These are phyloP conservation scores for Sepiola atlantica DNA, from an alignment of 2,888 invertebrate species.

Conservation along the genomic window DNA sequence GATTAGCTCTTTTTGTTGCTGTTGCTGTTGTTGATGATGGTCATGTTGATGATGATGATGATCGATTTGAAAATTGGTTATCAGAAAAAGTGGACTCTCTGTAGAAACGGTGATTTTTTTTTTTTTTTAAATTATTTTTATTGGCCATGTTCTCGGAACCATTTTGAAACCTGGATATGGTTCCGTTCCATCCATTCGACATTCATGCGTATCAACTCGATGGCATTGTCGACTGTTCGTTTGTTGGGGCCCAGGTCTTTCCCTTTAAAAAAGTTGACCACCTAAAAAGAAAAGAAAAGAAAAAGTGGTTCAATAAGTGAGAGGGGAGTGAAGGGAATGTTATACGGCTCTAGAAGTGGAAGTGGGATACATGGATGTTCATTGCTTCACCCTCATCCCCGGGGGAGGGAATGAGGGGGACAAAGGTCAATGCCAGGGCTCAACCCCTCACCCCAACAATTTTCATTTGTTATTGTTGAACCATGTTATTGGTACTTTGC, in stretches of 20 bases:
- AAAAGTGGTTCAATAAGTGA: not conserved
- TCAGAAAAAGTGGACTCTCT: not conserved
- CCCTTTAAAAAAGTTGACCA: slow-evolving; percentile 65
- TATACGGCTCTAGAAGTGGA: too few relatives aligned
- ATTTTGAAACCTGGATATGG: slow-evolving; percentile 64
- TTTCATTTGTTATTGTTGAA: too few relatives aligned
- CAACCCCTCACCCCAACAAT: too few relatives aligned
- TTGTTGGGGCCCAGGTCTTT: slow-evolving; percentile 65
- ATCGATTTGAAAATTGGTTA: not conserved
- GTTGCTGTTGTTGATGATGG: not conserved
- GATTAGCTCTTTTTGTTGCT: too few relatives aligned
- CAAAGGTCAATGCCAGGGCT: too few relatives aligned
- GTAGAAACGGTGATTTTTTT: not conserved
- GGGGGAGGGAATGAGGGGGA: too few relatives aligned
- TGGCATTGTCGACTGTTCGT: slow-evolving; percentile 68
- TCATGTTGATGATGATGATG: not conserved
- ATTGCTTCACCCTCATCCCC: too few relatives aligned
- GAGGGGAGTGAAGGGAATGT: too few relatives aligned
- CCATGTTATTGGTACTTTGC: too few relatives aligned
- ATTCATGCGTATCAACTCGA: slow-evolving; percentile 73
- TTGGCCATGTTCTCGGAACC: slow-evolving; percentile 59
- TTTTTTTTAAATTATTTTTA: too few relatives aligned
- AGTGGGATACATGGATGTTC: too few relatives aligned
- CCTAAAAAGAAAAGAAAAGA: slow-evolving; percentile 54
- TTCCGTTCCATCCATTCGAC: slow-evolving; percentile 70